These are phyloP conservation scores for Acanthurus tractus DNA, from an alignment of 2,797 vertebrate species.

Conservation along the genomic window DNA sequence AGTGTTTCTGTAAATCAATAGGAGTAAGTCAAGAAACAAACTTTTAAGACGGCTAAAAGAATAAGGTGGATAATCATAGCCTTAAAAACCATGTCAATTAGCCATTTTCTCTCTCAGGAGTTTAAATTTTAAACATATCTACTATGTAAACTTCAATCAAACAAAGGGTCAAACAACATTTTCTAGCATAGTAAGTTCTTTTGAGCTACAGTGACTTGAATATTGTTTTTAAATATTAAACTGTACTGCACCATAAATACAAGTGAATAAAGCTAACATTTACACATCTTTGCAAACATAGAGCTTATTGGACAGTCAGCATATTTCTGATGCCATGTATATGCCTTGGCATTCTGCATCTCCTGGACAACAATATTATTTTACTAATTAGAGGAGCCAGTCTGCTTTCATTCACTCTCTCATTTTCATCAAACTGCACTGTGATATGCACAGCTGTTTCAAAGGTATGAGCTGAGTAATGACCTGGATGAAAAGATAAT, in stretches of 20 bases:
- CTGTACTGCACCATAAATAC: background rate
- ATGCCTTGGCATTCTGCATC: slow-evolving; percentile 4
- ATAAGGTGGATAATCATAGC: background rate
- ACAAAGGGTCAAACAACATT: background rate
- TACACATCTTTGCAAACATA: background rate
- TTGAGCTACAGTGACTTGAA: background rate
- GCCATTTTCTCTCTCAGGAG: background rate
- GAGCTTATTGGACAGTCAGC: background rate
- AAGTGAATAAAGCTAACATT: background rate
- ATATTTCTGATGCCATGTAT: background rate
- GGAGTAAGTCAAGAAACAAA: background rate
- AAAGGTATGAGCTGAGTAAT: background rate
- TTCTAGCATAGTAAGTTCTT: background rate
- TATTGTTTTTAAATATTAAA: background rate
- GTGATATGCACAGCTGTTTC: slow-evolving; percentile 7
- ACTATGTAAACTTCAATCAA: background rate
- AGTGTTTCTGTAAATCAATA: background rate
- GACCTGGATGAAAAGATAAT: slow-evolving; percentile 10
- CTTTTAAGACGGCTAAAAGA: background rate
- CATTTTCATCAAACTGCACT: background rate
- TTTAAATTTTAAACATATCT: background rate
- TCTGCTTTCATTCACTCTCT: background rate
- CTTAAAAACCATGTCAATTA: background rate
- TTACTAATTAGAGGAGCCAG: slow-evolving; percentile 3
- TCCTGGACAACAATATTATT: slow-evolving; percentile 17